Conservation (phyloP, 1,140 invertebrate genomes). For the Stenopsyche tienmushanensis region DNA sequence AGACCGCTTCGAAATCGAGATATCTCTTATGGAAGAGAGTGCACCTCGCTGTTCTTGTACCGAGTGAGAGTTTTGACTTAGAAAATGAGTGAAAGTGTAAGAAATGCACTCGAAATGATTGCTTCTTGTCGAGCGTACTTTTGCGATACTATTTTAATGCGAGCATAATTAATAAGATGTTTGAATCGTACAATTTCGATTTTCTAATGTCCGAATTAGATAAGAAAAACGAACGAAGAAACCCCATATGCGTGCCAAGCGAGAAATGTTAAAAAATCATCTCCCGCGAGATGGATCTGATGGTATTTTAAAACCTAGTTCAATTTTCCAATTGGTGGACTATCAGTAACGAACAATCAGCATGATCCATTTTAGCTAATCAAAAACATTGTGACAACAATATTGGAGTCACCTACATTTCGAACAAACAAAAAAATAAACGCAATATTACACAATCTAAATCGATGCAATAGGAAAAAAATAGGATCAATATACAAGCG, state of each 20-base stretch:
- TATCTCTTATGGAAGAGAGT: slow-evolving; percentile 13
- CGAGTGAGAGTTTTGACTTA: slow-evolving; percentile 27
- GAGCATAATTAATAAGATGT: not conserved
- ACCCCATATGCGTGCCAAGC: not conserved
- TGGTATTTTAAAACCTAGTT: no score
- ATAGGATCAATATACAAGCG: no score
- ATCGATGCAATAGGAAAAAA: no score
- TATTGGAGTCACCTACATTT: no score
- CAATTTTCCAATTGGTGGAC: no score
- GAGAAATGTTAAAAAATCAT: not conserved
- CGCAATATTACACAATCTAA: no score
- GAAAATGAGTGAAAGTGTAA: slow-evolving; percentile 31
- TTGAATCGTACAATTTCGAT: slow-evolving; percentile 2
- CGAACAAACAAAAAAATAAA: no score
- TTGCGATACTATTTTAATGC: slow-evolving; percentile 2
- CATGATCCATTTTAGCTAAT: no score
- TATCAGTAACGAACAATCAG: no score
- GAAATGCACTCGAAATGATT: slow-evolving; percentile 26
- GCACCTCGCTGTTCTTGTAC: not conserved
- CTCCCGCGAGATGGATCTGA: not conserved
- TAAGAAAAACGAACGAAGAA: not conserved
- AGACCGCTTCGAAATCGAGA: no score
- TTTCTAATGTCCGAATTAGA: not conserved
- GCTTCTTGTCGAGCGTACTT: slow-evolving; percentile 4
- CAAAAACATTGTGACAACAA: no score